Evolutionary conservation across 2,113 vertebrate genomes (phyloP).

Genomic region (Proterorhinus semilunaris): DNA sequence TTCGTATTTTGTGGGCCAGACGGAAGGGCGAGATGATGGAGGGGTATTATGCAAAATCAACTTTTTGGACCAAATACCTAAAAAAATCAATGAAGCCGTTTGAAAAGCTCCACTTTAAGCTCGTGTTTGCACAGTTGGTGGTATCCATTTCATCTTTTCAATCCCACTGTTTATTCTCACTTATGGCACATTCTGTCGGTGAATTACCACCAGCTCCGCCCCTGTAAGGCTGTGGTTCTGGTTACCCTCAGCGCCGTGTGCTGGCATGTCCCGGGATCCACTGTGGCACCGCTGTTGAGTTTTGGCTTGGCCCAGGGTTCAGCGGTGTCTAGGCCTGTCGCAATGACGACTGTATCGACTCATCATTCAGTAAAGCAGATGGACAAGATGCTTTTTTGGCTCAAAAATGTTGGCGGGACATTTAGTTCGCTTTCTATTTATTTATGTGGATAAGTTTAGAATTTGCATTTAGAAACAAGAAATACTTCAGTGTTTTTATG

Average conservation of each 20-base stretch:
- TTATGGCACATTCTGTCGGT: conserved; percentile 31
- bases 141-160: conserved; percentile 50
- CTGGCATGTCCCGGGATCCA: conserved; percentile 54
- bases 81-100: conserved; percentile 8
- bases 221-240: conserved; percentile 46
- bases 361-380: too few species aligned
- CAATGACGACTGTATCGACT: too few species aligned
- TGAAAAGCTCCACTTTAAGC: conserved; percentile 43
- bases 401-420: too few species aligned
- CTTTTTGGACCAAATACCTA: too few species aligned
- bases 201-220: conserved; percentile 53
- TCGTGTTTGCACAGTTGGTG: conserved; percentile 35
- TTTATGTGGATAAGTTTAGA: too few species aligned
- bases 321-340: not conserved
- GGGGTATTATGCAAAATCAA: too few species aligned
- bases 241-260: conserved; percentile 51
- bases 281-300: conserved; percentile 33
- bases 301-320: conserved; percentile 51
- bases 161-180: conserved; percentile 58
- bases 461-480: too few species aligned
- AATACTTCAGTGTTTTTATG: too few species aligned
- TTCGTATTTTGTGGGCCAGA: too few species aligned
- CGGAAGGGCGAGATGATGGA: too few species aligned
- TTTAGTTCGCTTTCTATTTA: too few species aligned
- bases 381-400: too few species aligned